Base-by-base conservation (phyloP, 2,888 invertebrate species). In the Thera britannica region DNA sequence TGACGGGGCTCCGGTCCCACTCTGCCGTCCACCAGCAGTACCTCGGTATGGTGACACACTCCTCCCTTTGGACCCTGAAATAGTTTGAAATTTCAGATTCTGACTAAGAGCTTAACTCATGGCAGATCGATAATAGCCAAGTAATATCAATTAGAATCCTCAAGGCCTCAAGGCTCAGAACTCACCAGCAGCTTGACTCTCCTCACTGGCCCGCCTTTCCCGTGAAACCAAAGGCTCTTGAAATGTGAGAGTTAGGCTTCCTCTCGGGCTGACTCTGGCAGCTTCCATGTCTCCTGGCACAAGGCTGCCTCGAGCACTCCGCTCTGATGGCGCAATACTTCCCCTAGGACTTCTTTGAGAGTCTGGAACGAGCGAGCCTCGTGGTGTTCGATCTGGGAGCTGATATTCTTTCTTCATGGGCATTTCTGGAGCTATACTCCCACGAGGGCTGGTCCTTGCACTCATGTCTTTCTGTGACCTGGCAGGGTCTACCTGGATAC, bases 41-140 rank as follows among this genome's bases (percentile, higher is more conserved):
- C 94, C 92, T 67, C 95, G 90, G 86, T 96, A 96, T 0, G 96
- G 96, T 0, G 96, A 96, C 61, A 94, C 94, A 79, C 95, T 95
- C 68, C 95, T 93, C 51, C 92, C 91, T 51, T 87, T 81, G 1
- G 77, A 80, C 49, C 83, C 91, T 90, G 68, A 38, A 35, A 57
- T 49, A 54, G 57, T 2, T 38, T 2, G 12, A 49, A n/a, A 12
- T 12, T 3, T 49, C 1, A 41, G 1, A 41, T 41, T 4, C 1
- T 38, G 3, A 38, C 38, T 4, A 38, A 38, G 38, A 38, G 23
- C 23, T 23, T 38, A 38, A 38, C 5, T 38, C 38, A 38, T 4
- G 38, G 38, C 38, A 5, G 38, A 38, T 38, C 3, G 5, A 3
- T 38, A 38, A 38, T 38, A 38, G 38, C 38, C 23, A 23, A 23